These are phyloP conservation scores for Astyanax mexicanus DNA, from an alignment of 2,797 vertebrate species.

Conservation along the genomic window DNA sequence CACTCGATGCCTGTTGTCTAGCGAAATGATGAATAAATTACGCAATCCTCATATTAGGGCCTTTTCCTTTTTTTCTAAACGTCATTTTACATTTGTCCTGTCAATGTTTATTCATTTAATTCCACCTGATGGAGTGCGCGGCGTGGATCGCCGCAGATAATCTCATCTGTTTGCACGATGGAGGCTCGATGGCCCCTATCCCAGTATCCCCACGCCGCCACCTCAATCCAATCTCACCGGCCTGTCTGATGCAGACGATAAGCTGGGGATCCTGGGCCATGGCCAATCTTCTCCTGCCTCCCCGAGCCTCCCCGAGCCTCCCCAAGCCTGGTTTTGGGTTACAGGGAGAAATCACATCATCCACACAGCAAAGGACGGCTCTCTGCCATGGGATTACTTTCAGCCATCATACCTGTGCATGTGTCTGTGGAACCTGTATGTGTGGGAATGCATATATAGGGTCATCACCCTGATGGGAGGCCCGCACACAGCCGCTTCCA, in stretches of 20 bases:
- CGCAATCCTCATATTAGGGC: constrained; percentile 17
- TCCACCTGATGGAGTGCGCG: constrained; percentile 62
- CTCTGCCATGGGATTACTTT: constrained; percentile 38
- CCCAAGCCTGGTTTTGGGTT: constrained; percentile 20
- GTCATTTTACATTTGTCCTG: constrained; percentile 65
- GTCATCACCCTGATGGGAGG: not conserved
- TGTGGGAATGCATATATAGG: constrained; percentile 3
- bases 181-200: constrained; percentile 58
- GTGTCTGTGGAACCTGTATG: not conserved
- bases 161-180: constrained; percentile 73
- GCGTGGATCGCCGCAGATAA: constrained; percentile 70
- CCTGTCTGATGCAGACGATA: constrained; percentile 83
- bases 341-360: constrained; percentile 40
- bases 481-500: not conserved
- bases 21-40: constrained; percentile 72
- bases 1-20: not conserved
- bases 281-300: constrained; percentile 60
- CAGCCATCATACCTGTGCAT: constrained; percentile 28
- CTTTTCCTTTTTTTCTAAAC: constrained; percentile 14
- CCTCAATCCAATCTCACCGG: constrained; percentile 78
- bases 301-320: too few relatives aligned
- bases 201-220: constrained; percentile 63
- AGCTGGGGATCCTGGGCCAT: constrained; percentile 68
- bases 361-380: constrained; percentile 25
- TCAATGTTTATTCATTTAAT: constrained; percentile 74